Base-by-base conservation (phyloP, 2,113 vertebrate species). In the Forbesichthys agassizii region DNA sequence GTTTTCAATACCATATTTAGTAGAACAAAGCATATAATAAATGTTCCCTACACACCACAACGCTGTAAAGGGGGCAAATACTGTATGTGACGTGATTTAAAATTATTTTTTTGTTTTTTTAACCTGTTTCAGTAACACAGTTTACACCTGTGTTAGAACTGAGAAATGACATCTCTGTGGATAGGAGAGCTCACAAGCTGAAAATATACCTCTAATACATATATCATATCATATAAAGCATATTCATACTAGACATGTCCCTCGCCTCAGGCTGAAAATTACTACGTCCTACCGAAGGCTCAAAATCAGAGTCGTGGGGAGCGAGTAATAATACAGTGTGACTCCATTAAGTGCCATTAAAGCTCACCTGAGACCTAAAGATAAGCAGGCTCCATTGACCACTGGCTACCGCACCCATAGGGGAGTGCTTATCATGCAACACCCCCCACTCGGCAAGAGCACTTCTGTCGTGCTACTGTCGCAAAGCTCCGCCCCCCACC, bases 141-240 rank as follows among this genome's bases (percentile, higher is more conserved):
- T 61, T 61, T 13, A 51, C 18, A 69, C 48, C 57, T 51, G 57
- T 61, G 57, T 82, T 75, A 85, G 66, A 79, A 79, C 77, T 77
- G 75, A 86, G 72, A 68, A 75, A 83, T 79, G 87, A 88, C 84
- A 90, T 89, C 86, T 88, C 84, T 86, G 83, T 71, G 53, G 80
- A 78, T 83, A 87, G 77, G 69, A 73, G 83, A 80, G 77, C 70
- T 84, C 83, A 79, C 80, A 71, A 83, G 85, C 88, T 84, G 84
- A 88, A 90, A 90, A 90, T 86, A 88, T 86, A 85, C 81, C 84
- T 87, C 80, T 88, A 86, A 83, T 82, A 88, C 80, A 82, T 77
- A 87, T 78, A 86, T 58, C 18, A 58, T 75, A 86, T 78, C 58
- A 78, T 88, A 84, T 86, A 88, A 88, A 90, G 88, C 80, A 77